These are phyloP conservation scores for Papilio machaon DNA, from an alignment of 1,140 invertebrate species.

Conservation along the genomic window DNA sequence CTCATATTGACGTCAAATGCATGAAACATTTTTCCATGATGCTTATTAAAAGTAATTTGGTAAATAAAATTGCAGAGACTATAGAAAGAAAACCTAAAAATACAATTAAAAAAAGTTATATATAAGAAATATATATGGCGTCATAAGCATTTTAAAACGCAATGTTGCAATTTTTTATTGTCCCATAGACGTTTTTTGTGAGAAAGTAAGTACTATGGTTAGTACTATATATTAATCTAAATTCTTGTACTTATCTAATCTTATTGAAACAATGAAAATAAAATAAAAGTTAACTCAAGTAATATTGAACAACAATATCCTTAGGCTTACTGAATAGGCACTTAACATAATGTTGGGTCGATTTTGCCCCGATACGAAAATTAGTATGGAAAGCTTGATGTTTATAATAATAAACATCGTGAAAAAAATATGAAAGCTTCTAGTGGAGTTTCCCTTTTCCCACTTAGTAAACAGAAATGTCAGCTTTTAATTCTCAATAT, in stretches of 20 bases:
- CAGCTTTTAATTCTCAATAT: conserved; percentile 25
- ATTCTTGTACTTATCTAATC: background rate
- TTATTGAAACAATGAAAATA: background rate
- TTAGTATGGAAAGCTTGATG: conserved; percentile 55
- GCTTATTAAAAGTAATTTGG: background rate
- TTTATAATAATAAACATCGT: conserved; percentile 51
- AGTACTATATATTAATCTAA: background rate
- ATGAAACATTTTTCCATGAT: background rate
- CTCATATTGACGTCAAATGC: conserved; percentile 5
- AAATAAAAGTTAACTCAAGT: background rate
- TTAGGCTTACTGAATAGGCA: conserved; percentile 42
- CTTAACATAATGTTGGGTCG: conserved; percentile 40
- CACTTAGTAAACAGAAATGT: background rate
- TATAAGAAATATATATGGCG: background rate
- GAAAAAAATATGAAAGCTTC: conserved; percentile 41
- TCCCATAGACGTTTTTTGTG: background rate
- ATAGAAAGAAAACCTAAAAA: background rate
- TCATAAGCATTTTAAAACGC: background rate
- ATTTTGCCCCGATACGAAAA: conserved; percentile 53
- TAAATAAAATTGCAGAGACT: background rate
- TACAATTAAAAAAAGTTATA: background rate
- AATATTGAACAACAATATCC: background rate
- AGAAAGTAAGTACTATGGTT: background rate
- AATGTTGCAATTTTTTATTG: background rate
- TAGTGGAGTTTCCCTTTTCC: conserved; percentile 13